phyloP scores from a whole-genome alignment of 2,888 invertebrate genomes.

The Campopleginae sp. region DNA sequence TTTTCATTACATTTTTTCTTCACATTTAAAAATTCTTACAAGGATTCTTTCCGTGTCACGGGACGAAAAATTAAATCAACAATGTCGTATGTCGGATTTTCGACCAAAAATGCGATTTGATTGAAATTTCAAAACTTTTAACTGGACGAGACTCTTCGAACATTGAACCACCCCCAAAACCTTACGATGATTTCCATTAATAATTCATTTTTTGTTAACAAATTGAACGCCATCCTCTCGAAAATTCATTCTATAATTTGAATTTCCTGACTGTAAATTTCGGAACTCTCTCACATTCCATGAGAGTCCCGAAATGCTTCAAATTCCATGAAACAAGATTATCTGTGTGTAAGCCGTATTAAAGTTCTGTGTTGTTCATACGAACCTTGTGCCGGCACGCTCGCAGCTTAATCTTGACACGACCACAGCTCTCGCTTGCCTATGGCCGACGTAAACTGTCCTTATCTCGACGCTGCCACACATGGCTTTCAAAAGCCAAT shows the following conservation, averaged over 20 bases:
- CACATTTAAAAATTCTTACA: not conserved
- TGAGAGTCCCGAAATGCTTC: not conserved
- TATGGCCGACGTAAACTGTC: slow-evolving; percentile 98
- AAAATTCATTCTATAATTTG: not conserved
- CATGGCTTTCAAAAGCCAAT: slow-evolving; percentile 97
- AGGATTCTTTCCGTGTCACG: not conserved
- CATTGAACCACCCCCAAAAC: not conserved
- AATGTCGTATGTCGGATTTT: not conserved
- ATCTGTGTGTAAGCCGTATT: not conserved
- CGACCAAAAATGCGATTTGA: not conserved
- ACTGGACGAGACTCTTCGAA: not conserved
- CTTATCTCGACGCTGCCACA: slow-evolving; percentile 99
- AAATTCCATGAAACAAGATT: not conserved
- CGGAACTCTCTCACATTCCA: not conserved
- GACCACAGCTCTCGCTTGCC: slow-evolving; percentile 97
- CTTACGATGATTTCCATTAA: not conserved
- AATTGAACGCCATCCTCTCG: no score
- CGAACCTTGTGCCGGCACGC: slow-evolving; percentile 95
- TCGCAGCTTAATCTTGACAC: slow-evolving; percentile 98
- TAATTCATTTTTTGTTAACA: not conserved
- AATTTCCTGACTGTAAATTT: not conserved
- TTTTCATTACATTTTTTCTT: not conserved
- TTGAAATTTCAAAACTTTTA: not conserved
- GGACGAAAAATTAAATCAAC: not conserved
- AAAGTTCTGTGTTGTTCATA: not conserved